These are phyloP conservation scores for Rhabdomys pumilio DNA, from an alignment of 2,797 vertebrate genomes.

Conservation along the genomic window DNA sequence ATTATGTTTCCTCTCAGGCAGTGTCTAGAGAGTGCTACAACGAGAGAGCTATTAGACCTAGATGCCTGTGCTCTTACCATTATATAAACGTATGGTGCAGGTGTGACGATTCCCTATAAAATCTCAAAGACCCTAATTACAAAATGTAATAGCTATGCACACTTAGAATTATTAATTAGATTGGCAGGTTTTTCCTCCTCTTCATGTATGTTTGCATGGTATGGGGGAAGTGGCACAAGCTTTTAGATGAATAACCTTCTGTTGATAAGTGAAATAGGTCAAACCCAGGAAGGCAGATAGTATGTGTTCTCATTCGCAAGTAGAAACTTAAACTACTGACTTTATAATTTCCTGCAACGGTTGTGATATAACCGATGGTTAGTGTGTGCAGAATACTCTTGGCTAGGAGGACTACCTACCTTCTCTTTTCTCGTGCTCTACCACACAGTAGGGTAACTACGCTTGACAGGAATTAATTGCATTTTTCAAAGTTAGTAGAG, in stretches of 20 bases:
- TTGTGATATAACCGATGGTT: background rate
- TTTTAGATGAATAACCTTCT: constrained; percentile 43
- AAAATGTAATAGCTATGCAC: background rate
- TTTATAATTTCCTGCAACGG: background rate
- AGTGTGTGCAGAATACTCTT: background rate
- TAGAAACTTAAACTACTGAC: background rate
- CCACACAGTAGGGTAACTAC: too few species aligned
- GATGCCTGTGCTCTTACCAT: constrained; percentile 22
- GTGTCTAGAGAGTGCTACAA: background rate
- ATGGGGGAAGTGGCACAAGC: background rate
- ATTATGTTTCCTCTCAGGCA: background rate
- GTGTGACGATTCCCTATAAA: background rate
- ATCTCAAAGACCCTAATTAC: background rate
- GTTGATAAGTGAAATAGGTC: background rate
- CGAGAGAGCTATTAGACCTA: background rate
- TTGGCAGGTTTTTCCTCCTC: constrained; percentile 22
- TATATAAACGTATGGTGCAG: background rate
- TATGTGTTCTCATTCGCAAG: background rate
- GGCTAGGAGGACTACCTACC: background rate
- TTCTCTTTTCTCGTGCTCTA: background rate
- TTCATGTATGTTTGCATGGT: background rate
- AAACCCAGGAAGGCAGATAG: background rate
- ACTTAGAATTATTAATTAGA: constrained; percentile 65
- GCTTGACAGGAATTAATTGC: background rate
- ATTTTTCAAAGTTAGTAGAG: background rate